Base-by-base conservation (phyloP, 2,113 vertebrate species). In the Erinaceus europaeus region DNA sequence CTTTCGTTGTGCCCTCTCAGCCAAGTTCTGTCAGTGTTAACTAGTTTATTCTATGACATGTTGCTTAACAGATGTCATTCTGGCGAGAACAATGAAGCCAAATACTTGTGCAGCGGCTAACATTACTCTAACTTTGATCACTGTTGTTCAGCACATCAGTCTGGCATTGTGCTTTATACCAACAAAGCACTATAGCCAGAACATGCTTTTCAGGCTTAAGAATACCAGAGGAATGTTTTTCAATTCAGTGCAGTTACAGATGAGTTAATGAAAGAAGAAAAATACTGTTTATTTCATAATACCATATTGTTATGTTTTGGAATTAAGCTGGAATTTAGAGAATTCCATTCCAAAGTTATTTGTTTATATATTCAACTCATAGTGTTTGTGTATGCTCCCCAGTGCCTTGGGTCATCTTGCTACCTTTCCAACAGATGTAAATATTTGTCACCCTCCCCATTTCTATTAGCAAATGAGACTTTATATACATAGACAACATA, bases 261-360 rank as follows among this genome's bases (percentile, higher is more conserved):
- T 97, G 95, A 97, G 97, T 98, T 98, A 98, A 98, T 98, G 97
- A 97, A 97, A 97, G 97, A 98, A 98, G 98, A 98, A 98, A 98
- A 99, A 98, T 98, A 99, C 98, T 99, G 98, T 99, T 98, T 98
- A 98, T 98, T 99, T 98, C 97, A 98, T 97, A 98, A 98, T 96
- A 97, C 97, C 96, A 93, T 94, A 93, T 94, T 98, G 97, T 98
- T 98, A 96, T 98, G 53, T 91, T 98, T 98, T 96, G 97, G 98
- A 97, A 98, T 99, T 98, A 98, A 96, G 89, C 89, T 96, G 97
- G 98, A 98, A 99, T 99, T 97, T 97, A 94, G 97, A 96, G 98
- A 99, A 99, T 99, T 97, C 94, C 78, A 94, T 76, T 95, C 90
- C 90, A 67, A 86, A 95, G 92, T 95, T 94, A 94, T 69, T 97